phyloP scores from a whole-genome alignment of 2,888 invertebrate species.

The Abscondita cerata region DNA sequence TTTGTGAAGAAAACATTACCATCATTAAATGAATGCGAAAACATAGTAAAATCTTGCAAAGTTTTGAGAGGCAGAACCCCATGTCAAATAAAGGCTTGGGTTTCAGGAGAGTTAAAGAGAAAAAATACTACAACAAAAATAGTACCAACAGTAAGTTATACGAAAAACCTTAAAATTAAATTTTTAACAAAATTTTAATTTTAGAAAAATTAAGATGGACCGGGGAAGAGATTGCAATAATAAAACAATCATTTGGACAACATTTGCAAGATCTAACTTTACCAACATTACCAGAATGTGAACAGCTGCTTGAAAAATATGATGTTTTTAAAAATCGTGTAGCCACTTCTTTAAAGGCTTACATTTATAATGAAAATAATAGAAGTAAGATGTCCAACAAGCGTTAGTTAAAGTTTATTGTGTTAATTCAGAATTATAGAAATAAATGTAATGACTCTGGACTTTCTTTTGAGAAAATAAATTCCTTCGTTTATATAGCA shows the following conservation, averaged over 20 bases:
- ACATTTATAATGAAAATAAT: no score
- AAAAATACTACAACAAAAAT: not conserved
- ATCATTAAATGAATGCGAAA: not conserved
- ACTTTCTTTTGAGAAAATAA: no score
- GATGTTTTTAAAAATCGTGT: not conserved
- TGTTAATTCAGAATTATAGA: no score
- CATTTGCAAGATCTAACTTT: not conserved
- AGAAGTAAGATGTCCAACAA: no score
- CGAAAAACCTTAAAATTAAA: no score
- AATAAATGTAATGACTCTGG: no score
- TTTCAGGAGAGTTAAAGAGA: not conserved
- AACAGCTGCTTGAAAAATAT: not conserved
- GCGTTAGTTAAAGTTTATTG: no score
- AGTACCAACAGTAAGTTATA: no score
- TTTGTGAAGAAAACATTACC: not conserved
- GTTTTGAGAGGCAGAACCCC: not conserved
- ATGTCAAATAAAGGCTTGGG: not conserved
- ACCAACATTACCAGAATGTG: not conserved
- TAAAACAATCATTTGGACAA: not conserved
- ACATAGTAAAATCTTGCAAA: not conserved
- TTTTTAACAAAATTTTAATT: no score
- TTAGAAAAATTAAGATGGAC: not conserved
- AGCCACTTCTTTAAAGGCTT: no score
- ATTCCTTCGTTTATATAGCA: no score
- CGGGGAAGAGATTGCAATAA: not conserved